Conservation (phyloP, 1,140 invertebrate genomes). For the Heliothis virescens region DNA sequence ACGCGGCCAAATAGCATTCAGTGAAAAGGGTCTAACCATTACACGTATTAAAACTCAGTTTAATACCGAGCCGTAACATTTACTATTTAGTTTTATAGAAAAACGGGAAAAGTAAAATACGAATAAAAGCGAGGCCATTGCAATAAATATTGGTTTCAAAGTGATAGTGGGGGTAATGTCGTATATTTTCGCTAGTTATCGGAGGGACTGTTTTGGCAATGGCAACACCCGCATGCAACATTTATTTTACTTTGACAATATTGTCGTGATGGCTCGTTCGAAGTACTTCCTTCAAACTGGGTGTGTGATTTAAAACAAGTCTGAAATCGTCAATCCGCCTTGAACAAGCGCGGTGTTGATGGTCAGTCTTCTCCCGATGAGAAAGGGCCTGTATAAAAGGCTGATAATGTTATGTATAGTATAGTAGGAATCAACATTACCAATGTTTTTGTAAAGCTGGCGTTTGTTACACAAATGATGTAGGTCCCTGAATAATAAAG, state of each 20-base stretch:
- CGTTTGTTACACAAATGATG: not conserved
- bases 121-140: not conserved
- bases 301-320: no score
- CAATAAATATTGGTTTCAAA: constrained; percentile 4
- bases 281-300: no score
- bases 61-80: not conserved
- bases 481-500: constrained; percentile 4
- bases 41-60: not conserved
- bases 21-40: constrained; percentile 8
- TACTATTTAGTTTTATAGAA: not conserved
- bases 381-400: no score
- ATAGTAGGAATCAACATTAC: not conserved
- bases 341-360: no score
- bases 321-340: no score
- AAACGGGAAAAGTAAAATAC: not conserved
- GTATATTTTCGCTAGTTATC: not conserved
- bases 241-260: not conserved
- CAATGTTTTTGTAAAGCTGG: not conserved
- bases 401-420: no score
- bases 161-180: not conserved
- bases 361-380: no score
- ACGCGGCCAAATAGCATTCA: not conserved
- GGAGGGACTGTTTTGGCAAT: constrained; percentile 6
- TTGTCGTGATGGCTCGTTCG: not conserved
- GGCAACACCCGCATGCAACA: not conserved